A percentile compares a stretch with the other conserved stretches of the same genome.
These are phyloP conservation scores for Esox niger DNA, from an alignment of 2,113 vertebrate genomes.

Conservation along the genomic window DNA sequence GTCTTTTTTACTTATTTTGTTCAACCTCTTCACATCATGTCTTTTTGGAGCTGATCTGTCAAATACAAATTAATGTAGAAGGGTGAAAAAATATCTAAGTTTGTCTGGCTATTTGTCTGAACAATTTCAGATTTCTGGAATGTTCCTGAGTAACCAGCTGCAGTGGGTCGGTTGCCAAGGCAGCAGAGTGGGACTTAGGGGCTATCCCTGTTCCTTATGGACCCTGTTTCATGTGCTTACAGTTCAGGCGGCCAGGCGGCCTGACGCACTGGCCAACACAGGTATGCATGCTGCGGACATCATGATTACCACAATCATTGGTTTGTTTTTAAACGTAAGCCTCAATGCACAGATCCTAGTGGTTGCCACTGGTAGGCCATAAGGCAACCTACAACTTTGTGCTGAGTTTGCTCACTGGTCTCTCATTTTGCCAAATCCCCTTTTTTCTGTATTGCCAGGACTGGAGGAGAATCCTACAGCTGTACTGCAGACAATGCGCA, in stretches of 20 bases:
- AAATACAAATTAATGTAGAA: too few relatives aligned
- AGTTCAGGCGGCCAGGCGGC: slow-evolving; percentile 73
- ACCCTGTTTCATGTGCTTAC: slow-evolving; percentile 88
- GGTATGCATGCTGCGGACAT: slow-evolving; percentile 65
- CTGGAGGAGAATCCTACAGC: slow-evolving; percentile 72
- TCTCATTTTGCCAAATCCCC: not conserved
- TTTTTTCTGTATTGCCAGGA: slow-evolving; percentile 51
- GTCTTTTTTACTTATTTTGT: too few relatives aligned
- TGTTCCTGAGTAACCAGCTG: slow-evolving; percentile 77
- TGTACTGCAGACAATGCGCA: slow-evolving; percentile 82
- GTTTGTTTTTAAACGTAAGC: too few relatives aligned
- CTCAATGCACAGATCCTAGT: too few relatives aligned
- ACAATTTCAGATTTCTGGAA: slow-evolving; percentile 83
- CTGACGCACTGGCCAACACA: slow-evolving; percentile 76
- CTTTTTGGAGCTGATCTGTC: too few relatives aligned
- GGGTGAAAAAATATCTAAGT: too few relatives aligned
- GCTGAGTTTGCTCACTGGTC: too few relatives aligned
- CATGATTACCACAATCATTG: too few relatives aligned
- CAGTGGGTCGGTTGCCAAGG: slow-evolving; percentile 92
- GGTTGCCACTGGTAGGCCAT: too few relatives aligned
- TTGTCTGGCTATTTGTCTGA: slow-evolving; percentile 11
- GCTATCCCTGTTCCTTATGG: slow-evolving; percentile 93
- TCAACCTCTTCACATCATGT: too few relatives aligned
- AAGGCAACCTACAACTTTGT: too few relatives aligned
- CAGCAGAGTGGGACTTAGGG: slow-evolving; percentile 81